A percentile compares a stretch with the other conserved stretches of the same genome.
Conservation (phyloP, 2,888 invertebrate species). For the Muschampia plurimacula region DNA sequence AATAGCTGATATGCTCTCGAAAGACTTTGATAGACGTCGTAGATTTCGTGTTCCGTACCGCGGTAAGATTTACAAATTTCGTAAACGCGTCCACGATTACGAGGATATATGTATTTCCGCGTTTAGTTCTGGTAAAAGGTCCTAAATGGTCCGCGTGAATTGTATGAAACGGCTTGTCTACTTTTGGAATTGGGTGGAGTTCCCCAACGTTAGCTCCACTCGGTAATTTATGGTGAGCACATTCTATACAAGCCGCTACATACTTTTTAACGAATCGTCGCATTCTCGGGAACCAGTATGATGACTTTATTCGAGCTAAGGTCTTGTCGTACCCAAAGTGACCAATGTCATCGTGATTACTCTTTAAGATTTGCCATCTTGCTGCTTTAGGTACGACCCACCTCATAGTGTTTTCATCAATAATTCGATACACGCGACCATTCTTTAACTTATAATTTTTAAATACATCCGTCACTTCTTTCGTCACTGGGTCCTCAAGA, state of each 20-base stretch:
- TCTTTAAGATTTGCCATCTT: constrained; percentile 47
- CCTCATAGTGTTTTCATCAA: constrained; percentile 36
- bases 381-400: constrained; percentile 48
- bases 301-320: constrained; percentile 40
- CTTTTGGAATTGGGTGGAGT: constrained; percentile 47
- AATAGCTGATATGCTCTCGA: constrained; percentile 44
- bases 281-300: constrained; percentile 51
- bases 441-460: constrained; percentile 41
- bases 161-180: constrained; percentile 47
- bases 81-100: constrained; percentile 45
- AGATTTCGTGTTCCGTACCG: constrained; percentile 44
- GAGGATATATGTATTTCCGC: constrained; percentile 42
- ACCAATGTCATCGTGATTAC: constrained; percentile 48
- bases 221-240: constrained; percentile 45
- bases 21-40: constrained; percentile 39
- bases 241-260: constrained; percentile 45
- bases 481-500: neutral
- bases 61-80: constrained; percentile 42
- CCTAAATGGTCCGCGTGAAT: constrained; percentile 48
- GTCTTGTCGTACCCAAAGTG: constrained; percentile 46
- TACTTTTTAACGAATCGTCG: constrained; percentile 47
- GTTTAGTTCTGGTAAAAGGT: constrained; percentile 44
- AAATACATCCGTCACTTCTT: constrained; percentile 9
- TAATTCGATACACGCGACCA: constrained; percentile 39
- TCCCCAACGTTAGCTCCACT: constrained; percentile 43